Percentiles rank a stretch among this genome's conserved stretches.
These are phyloP conservation scores for Osmerus eperlanus DNA, from an alignment of 2,113 vertebrate genomes.

Conservation along the genomic window DNA sequence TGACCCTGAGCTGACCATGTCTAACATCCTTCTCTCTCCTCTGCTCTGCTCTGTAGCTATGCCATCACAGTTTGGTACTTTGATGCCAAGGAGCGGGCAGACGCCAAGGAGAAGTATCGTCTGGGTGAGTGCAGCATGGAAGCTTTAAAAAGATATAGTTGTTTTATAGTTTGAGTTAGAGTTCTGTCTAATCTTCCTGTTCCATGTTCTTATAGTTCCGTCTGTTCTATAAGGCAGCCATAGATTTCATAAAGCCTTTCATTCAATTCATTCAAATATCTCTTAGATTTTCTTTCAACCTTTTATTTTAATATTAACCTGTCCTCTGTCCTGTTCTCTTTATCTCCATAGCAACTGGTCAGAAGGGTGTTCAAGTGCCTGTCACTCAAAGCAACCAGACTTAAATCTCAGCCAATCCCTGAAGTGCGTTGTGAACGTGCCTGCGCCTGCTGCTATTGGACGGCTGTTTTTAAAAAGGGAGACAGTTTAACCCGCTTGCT, in stretches of 20 bases:
- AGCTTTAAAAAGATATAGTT: background rate
- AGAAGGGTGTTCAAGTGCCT: constrained; percentile 79
- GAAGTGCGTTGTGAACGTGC: constrained; percentile 51
- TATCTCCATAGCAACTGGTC: constrained; percentile 72
- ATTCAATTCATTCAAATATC: background rate
- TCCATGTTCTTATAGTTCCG: no score
- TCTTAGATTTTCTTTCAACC: background rate
- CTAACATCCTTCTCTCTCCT: background rate
- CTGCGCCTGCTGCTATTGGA: constrained; percentile 52
- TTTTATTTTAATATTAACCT: background rate
- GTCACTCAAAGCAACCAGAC: constrained; percentile 74
- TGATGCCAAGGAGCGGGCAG: constrained; percentile 86
- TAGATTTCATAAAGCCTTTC: no score
- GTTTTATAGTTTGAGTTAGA: no score
- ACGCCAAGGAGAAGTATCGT: constrained; percentile 86
- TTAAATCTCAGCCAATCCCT: constrained; percentile 53
- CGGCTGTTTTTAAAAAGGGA: constrained; percentile 39
- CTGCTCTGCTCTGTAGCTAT: constrained; percentile 68
- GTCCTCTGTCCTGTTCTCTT: constrained; percentile 19
- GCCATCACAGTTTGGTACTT: constrained; percentile 97
- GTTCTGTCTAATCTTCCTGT: no score
- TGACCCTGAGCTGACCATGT: background rate
- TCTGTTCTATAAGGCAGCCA: no score
- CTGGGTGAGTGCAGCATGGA: constrained; percentile 66
- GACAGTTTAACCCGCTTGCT: constrained; percentile 7